Evolutionary conservation across 2,888 invertebrate genomes (phyloP).

Genomic region (Coenonympha arcania): DNA sequence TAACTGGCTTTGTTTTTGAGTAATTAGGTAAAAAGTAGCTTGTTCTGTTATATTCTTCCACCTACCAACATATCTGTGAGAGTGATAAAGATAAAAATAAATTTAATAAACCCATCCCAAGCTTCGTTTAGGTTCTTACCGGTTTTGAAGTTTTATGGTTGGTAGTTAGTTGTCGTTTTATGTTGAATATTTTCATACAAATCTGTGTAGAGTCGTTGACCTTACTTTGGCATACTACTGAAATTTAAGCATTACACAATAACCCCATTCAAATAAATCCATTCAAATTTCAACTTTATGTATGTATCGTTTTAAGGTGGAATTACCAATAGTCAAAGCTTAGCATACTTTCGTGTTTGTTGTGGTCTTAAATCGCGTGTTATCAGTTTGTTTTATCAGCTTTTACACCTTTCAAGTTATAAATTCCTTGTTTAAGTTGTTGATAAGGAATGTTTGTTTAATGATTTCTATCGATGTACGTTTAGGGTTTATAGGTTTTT

Average conservation of each 20-base stretch:
- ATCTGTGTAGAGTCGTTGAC: conserved; percentile 21
- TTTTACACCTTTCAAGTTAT: conserved; percentile 25
- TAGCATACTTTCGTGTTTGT: conserved; percentile 25
- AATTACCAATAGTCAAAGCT: background rate
- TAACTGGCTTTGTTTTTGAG: too few relatives aligned
- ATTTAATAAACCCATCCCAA: conserved; percentile 1
- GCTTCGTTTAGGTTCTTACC: background rate
- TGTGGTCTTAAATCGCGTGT: conserved; percentile 27
- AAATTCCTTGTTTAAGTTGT: conserved; percentile 26
- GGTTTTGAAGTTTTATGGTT: background rate
- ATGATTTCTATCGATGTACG: conserved; percentile 20
- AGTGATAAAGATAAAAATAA: too few relatives aligned
- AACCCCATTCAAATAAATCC: background rate
- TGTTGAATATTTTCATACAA: conserved; percentile 14
- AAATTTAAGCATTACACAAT: conserved; percentile 19
- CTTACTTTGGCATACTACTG: conserved; percentile 26
- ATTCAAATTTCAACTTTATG: conserved; percentile 8
- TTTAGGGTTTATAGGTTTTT: conserved; percentile 4
- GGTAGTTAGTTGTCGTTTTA: background rate
- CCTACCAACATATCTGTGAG: too few relatives aligned
- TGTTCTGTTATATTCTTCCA: too few relatives aligned
- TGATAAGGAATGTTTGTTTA: conserved; percentile 20
- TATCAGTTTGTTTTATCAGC: conserved; percentile 28
- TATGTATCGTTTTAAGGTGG: background rate
- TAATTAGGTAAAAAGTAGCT: too few relatives aligned